phyloP scores from a whole-genome alignment of 2,113 vertebrate species.

The Seriola dumerili region DNA sequence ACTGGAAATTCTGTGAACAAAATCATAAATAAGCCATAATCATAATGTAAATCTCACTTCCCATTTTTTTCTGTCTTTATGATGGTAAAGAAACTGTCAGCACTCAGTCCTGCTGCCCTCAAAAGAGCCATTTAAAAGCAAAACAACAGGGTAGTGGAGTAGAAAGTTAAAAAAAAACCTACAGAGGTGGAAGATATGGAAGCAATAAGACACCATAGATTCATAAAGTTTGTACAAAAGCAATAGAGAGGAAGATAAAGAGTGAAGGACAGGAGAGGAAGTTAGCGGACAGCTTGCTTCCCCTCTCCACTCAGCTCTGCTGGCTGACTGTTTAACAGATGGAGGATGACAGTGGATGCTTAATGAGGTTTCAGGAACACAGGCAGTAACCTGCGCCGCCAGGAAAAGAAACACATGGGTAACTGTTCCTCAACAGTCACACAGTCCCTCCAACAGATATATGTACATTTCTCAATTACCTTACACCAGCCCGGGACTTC shows the following conservation, averaged over 20 bases:
- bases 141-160: constrained; percentile 11
- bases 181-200: not conserved
- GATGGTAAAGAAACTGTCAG: constrained; percentile 25
- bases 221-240: constrained; percentile 23
- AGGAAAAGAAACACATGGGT: constrained; percentile 82
- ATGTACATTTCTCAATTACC: constrained; percentile 76
- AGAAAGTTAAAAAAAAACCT: not conserved
- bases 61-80: constrained; percentile 58
- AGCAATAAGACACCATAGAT: constrained; percentile 16
- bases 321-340: constrained; percentile 83
- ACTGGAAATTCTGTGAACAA: constrained; percentile 41
- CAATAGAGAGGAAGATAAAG: constrained; percentile 9
- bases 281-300: constrained; percentile 62
- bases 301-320: constrained; percentile 53
- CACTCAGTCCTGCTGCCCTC: constrained; percentile 4
- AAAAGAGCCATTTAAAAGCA: constrained; percentile 26
- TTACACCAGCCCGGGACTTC: constrained; percentile 30
- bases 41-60: constrained; percentile 69
- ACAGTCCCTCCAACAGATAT: constrained; percentile 62
- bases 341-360: constrained; percentile 82
- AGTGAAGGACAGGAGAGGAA: constrained; percentile 37
- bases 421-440: constrained; percentile 77
- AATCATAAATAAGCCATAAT: constrained; percentile 64
- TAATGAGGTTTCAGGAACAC: constrained; percentile 83
- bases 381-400: constrained; percentile 78